Conservation (phyloP, 2,113 vertebrate genomes). For the Cyprinodon tularosa region DNA sequence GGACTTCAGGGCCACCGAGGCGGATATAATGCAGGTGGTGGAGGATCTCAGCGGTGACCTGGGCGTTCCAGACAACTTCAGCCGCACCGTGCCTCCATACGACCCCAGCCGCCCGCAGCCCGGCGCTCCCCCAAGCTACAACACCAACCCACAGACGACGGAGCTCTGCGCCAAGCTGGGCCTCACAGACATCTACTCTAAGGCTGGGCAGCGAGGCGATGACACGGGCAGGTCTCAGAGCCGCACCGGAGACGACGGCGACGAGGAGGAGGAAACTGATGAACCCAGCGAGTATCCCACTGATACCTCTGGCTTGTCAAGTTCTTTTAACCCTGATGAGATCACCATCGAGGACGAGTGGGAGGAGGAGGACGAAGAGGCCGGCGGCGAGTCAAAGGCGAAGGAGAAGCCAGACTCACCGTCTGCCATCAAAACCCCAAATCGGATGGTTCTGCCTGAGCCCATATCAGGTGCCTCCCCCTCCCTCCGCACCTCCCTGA, state of each 20-base stretch:
- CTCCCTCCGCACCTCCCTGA: constrained; percentile 42
- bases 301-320: constrained; percentile 87
- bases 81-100: constrained; percentile 82
- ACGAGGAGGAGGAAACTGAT: constrained; percentile 78
- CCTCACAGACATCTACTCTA: constrained; percentile 88
- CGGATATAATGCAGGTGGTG: constrained; percentile 85
- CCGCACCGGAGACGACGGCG: constrained; percentile 62
- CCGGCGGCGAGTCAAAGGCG: constrained; percentile 31
- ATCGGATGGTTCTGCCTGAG: constrained; percentile 72
- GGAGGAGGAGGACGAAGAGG: constrained; percentile 73
- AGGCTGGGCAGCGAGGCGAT: constrained; percentile 74
- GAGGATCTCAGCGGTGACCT: constrained; percentile 86
- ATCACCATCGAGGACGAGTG: constrained; percentile 93
- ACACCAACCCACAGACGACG: constrained; percentile 92
- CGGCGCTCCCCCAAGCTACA: constrained; percentile 76
- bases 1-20: constrained; percentile 91
- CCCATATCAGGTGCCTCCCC: constrained; percentile 73
- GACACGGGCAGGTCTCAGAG: constrained; percentile 54
- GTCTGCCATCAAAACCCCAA: constrained; percentile 57
- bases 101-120: constrained; percentile 84
- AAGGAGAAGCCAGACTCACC: constrained; percentile 43
- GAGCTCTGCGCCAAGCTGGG: constrained; percentile 91
- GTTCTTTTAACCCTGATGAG: constrained; percentile 92
- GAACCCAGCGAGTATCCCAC: constrained; percentile 91
- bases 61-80: constrained; percentile 90